Evolutionary conservation across 1,140 invertebrate genomes (phyloP).

Genomic region (Zaprionus kolodkinae): DNA sequence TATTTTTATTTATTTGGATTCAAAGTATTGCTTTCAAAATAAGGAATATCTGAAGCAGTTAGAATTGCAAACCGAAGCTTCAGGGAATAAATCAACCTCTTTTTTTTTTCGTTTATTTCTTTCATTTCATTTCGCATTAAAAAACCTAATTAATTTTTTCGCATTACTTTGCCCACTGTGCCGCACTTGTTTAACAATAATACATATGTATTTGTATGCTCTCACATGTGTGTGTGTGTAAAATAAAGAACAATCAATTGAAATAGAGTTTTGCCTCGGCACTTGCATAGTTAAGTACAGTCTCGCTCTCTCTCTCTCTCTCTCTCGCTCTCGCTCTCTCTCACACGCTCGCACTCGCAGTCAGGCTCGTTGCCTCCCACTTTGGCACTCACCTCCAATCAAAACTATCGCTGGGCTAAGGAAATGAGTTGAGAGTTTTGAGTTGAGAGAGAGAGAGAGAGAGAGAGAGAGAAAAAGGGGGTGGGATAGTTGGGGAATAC

Average conservation of each 20-base stretch:
- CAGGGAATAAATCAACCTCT: too few relatives aligned
- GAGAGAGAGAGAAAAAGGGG: too few relatives aligned
- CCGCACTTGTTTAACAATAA: constrained; percentile 45
- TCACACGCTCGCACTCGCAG: constrained; percentile 26
- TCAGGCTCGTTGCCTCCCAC: constrained; percentile 26
- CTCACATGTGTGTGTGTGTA: constrained; percentile 19
- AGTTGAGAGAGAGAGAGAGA: background rate
- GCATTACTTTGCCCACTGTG: constrained; percentile 38
- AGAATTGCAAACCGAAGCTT: too few relatives aligned
- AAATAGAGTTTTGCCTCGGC: constrained; percentile 63
- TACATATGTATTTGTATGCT: constrained; percentile 17
- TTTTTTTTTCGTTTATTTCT: background rate
- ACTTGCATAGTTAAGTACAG: constrained; percentile 65
- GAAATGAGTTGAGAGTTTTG: constrained; percentile 1
- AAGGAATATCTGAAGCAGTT: too few relatives aligned
- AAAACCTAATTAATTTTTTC: background rate
- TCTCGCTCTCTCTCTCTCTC: constrained; percentile 56
- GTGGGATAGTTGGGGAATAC: background rate
- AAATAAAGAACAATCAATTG: constrained; percentile 66
- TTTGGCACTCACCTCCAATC: constrained; percentile 44
- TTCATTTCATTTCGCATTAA: background rate
- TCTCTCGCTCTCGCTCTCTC: constrained; percentile 58
- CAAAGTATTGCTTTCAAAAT: too few relatives aligned
- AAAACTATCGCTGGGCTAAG: constrained; percentile 46
- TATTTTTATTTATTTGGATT: too few relatives aligned